These are phyloP conservation scores for Heliconius cydno DNA, from an alignment of 2,888 invertebrate genomes.

Conservation along the genomic window DNA sequence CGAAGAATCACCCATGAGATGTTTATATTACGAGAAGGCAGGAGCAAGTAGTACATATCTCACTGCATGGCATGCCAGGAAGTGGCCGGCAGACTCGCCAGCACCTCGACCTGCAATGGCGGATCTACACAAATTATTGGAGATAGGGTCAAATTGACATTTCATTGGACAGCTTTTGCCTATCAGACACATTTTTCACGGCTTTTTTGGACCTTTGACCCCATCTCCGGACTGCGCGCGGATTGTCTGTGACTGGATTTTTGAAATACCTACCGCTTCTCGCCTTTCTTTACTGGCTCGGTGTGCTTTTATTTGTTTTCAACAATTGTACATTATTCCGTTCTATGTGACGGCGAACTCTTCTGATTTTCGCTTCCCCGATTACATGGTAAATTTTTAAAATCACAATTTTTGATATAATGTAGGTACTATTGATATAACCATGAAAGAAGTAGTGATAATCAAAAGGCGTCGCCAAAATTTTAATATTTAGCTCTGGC, in stretches of 20 bases:
- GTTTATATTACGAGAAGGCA: conserved; percentile 74
- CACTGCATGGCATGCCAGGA: conserved; percentile 69
- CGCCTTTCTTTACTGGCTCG: conserved; percentile 78
- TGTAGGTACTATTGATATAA: conserved; percentile 5
- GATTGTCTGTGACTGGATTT: conserved; percentile 77
- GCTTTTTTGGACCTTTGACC: conserved; percentile 40
- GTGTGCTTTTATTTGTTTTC: conserved; percentile 77
- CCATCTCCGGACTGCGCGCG: conserved; percentile 45
- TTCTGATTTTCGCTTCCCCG: conserved; percentile 44
- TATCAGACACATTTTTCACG: conserved; percentile 23
- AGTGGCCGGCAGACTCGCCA: conserved; percentile 46
- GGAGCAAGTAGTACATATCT: conserved; percentile 45
- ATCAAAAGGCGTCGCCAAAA: conserved; percentile 47
- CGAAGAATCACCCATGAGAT: conserved; percentile 36
- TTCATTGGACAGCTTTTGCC: conserved; percentile 18
- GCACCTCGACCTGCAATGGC: conserved; percentile 44
- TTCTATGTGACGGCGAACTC: conserved; percentile 46
- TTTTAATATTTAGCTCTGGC: conserved; percentile 42
- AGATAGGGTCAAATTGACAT: conserved; percentile 42
- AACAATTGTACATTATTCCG: conserved; percentile 48
- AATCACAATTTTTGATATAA: not conserved
- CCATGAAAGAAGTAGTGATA: conserved; percentile 41
- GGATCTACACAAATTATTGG: conserved; percentile 34
- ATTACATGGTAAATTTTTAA: conserved; percentile 25
- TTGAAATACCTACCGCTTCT: conserved; percentile 77